Evolutionary conservation across 1,140 invertebrate species (phyloP), one percentile per base, ranked within the genome.

Genomic region (Drosophila suzukii): DNA sequence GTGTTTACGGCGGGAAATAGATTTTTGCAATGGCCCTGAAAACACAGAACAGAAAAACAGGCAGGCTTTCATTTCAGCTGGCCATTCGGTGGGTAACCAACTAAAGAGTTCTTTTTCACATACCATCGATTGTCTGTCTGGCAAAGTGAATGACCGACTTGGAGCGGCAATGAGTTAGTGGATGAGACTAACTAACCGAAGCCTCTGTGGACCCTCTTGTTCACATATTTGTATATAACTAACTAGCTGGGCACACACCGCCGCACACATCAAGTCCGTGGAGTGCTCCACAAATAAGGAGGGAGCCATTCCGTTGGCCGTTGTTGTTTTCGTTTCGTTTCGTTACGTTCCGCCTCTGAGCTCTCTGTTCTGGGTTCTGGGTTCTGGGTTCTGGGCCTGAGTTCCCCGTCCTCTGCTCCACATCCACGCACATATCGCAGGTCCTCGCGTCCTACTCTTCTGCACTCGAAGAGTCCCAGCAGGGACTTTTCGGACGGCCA

Each of bases 141-240:
- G 3, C 32, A 32, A 32, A 59, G 59, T 62, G 61, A 62, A 44
- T 62, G 60, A 41, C 60, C 43, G 13, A 13, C n/a, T 34, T 11
- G 4, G 12, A 32, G 27, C n/a, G 24, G 7, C 27, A 10, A 10
- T n/a, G n/a, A 70, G 63, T 41, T 55, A 68, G 50, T 57, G 30
- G 51, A 38, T 51, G 46, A 2, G 51, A 57, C 67, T 71, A 71
- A 71, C 67, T 71, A 71, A 71, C 67, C 66, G 66, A 50, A 39
- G 66, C 34, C 41, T 30, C 39, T 20, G 34, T 24, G 58, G 57
- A 47, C 50, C 49, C 81, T 54, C 81, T 73, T 83, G 65, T 72
- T 62, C 72, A 83, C 65, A 72, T 76, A 76, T 84, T 84, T 84
- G 76, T 80, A 85, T 81, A 84, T 81, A 81, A 85, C 81, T 84